A percentile compares a stretch with the other conserved stretches of the same genome.
Conservation (phyloP, 2,797 vertebrate species). For the Enteromius viviparus region DNA sequence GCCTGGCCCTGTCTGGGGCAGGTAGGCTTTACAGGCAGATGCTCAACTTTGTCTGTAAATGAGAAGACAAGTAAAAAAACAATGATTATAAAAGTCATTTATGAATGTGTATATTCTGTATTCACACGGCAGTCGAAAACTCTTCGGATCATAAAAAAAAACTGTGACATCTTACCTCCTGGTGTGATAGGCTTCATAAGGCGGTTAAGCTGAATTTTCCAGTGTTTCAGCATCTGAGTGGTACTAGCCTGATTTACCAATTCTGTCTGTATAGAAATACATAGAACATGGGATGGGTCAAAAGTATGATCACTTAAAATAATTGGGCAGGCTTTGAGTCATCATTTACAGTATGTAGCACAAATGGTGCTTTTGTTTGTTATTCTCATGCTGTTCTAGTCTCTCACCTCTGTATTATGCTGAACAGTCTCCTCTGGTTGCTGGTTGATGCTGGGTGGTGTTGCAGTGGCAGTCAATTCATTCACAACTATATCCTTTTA, state of each 20-base stretch:
- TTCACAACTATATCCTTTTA: constrained; percentile 1
- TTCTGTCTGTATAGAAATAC: constrained; percentile 66
- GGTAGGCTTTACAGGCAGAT: constrained; percentile 57
- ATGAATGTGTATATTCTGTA: background rate
- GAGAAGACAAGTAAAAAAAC: constrained; percentile 20
- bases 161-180: constrained; percentile 62
- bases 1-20: constrained; percentile 75
- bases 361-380: background rate
- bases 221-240: constrained; percentile 69
- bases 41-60: constrained; percentile 69
- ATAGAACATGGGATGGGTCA: background rate
- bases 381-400: background rate
- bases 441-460: background rate
- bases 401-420: constrained; percentile 19
- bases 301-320: background rate
- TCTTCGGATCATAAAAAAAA: background rate
- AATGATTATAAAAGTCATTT: constrained; percentile 7
- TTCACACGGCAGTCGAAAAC: background rate
- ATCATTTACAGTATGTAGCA: background rate
- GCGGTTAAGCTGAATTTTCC: constrained; percentile 81
- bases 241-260: constrained; percentile 68
- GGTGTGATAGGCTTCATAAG: constrained; percentile 79
- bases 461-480: background rate
- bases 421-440: background rate
- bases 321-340: background rate